phyloP scores from a whole-genome alignment of 2,888 invertebrate genomes.

The Tetrapedia diversipes region DNA sequence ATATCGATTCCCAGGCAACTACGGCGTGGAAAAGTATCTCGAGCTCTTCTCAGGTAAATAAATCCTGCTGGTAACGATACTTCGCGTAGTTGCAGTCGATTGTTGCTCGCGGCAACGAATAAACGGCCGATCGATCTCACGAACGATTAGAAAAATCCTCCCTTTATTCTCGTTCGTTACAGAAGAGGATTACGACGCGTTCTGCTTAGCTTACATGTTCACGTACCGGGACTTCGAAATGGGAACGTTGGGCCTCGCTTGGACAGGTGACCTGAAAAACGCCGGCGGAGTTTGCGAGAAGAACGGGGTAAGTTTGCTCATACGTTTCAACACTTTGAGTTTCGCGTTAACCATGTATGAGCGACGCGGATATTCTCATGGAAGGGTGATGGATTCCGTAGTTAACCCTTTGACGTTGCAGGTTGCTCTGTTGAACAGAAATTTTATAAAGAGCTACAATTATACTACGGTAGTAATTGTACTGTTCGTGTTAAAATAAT shows the following conservation, averaged over 20 bases:
- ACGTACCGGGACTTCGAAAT: constrained; percentile 98
- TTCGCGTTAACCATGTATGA: no score
- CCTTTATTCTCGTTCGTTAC: constrained; percentile 73
- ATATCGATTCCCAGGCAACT: constrained; percentile 96
- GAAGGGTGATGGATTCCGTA: no score
- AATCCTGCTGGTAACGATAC: constrained; percentile 12
- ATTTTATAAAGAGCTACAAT: no score
- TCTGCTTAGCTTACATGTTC: constrained; percentile 99
- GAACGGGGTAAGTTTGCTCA: constrained; percentile 90
- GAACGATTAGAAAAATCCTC: constrained; percentile 18
- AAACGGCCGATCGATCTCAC: not conserved
- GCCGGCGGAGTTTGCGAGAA: constrained; percentile 99
- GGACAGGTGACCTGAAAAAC: constrained; percentile 98
- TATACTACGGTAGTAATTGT: no score
- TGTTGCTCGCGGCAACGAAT: not conserved
- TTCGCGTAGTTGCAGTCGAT: not conserved
- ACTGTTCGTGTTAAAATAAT: no score
- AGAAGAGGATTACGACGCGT: constrained; percentile 99
- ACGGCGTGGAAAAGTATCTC: constrained; percentile 98
- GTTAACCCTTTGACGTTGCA: no score
- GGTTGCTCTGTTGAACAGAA: no score
- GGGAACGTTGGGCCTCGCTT: constrained; percentile 97
- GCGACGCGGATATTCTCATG: no score
- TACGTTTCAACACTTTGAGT: not conserved
- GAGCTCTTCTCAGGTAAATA: constrained; percentile 96